phyloP scores from a whole-genome alignment of 2,113 vertebrate species.

The Alaudala cheleensis region DNA sequence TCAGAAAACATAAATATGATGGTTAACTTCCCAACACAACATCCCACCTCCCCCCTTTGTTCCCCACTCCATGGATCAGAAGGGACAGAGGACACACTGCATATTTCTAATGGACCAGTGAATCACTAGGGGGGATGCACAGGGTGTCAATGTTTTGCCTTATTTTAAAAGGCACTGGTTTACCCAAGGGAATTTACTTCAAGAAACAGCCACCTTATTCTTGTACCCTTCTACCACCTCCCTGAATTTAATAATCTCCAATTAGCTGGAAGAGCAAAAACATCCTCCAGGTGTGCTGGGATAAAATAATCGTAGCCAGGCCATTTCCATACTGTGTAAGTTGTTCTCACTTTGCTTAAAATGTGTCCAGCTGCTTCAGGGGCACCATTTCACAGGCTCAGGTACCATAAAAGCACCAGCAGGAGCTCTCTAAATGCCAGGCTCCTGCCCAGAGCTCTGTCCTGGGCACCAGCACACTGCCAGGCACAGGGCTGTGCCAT shows the following conservation, averaged over 20 bases:
- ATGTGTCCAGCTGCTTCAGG: not conserved
- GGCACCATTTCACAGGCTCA: not conserved
- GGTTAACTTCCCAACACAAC: not conserved
- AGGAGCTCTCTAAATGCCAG: accelerated
- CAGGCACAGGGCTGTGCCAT: not conserved
- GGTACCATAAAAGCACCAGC: not conserved
- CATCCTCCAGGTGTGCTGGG: not conserved
- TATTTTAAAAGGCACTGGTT: not conserved
- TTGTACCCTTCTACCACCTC: not conserved
- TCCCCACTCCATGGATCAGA: not conserved
- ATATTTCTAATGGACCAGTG: not conserved
- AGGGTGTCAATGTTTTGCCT: not conserved
- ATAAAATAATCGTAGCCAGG: not conserved
- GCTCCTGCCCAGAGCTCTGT: not conserved
- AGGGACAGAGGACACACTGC: not conserved
- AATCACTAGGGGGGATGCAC: accelerated
- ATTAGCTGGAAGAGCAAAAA: not conserved
- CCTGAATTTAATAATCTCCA: not conserved
- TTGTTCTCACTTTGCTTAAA: not conserved
- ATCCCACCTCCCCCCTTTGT: accelerated
- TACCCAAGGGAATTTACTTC: not conserved
- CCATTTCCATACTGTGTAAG: not conserved
- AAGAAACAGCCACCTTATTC: not conserved
- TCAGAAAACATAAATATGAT: not conserved
- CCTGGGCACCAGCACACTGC: accelerated